These are phyloP conservation scores for Netelia melanura DNA, from an alignment of 2,888 invertebrate genomes.

Conservation along the genomic window DNA sequence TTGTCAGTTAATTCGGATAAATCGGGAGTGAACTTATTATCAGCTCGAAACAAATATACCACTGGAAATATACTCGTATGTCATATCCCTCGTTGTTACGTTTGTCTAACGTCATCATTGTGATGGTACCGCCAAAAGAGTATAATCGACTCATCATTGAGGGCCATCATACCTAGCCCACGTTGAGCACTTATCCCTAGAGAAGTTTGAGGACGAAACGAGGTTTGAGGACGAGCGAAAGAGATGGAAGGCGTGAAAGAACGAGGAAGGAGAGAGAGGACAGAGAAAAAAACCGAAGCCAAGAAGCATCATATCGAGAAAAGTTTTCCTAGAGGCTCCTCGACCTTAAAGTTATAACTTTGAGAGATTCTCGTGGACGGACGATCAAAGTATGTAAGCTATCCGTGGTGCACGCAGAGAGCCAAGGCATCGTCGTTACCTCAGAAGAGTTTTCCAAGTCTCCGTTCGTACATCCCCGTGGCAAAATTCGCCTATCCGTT, in stretches of 20 bases:
- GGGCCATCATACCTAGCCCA: background rate
- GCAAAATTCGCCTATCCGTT: slow-evolving; percentile 32
- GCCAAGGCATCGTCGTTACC: slow-evolving; percentile 20
- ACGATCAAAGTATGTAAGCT: slow-evolving; percentile 73
- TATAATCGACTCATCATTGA: slow-evolving; percentile 2
- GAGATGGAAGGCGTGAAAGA: background rate
- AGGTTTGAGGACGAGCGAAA: slow-evolving; percentile 21
- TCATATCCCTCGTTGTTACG: no score
- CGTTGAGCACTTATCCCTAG: background rate
- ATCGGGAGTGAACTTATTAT: no score
- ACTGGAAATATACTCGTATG: no score
- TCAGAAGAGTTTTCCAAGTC: slow-evolving; percentile 50
- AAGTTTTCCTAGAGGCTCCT: slow-evolving; percentile 58
- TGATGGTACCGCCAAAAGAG: background rate
- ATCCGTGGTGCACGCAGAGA: slow-evolving; percentile 54
- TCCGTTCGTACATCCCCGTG: slow-evolving; percentile 31
- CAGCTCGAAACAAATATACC: no score
- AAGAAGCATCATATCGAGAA: slow-evolving; percentile 40
- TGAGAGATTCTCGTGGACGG: slow-evolving; percentile 69
- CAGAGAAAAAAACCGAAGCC: slow-evolving; percentile 27
- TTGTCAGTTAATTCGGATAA: no score
- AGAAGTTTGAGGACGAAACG: slow-evolving; percentile 34
- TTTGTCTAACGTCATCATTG: no score
- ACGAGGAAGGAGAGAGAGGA: background rate
- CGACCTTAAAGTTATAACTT: slow-evolving; percentile 65